Evolutionary conservation across 2,888 invertebrate species (phyloP), one percentile per base, ranked within the genome.

Genomic region (Limenitis camilla): DNA sequence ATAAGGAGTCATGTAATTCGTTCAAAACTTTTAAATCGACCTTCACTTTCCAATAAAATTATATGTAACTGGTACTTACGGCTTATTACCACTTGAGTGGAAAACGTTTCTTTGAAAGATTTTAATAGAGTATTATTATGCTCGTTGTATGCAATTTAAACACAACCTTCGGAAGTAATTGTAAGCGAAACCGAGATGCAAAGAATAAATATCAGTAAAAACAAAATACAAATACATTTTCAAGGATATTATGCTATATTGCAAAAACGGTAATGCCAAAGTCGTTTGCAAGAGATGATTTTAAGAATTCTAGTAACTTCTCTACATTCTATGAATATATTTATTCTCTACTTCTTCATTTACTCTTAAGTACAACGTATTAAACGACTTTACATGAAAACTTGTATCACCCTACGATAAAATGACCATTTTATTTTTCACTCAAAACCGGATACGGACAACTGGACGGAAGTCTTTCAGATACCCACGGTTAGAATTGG

Each of bases 161-260:
- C 43, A 58, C 52, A 55, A 47, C 55, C 57, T 58, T 58, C 52
- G 49, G 9, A 43, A 44, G 52, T 49, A 58, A 55, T 58, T 55
- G 57, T 55, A 52, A 52, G 32, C 33, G 35, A 52, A 52, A 42
- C 43, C 19, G 31, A 53, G 40, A 43, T 53, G 42, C 40, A 43
- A 32, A 47, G 1, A 35, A 11, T 11, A 41, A 41, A 42, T n/a
- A 39, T 19, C 30, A 19, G 27, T 28, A 33, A 41, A 42, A 38
- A 29, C 9, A 32, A 10, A 35, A 32, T 19, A 31, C 1, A 32
- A 2, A n/a, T 48, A 31, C 47, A 35, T 40, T 50, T 39, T 43
- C 49, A 49, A 43, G 43, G 49, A 32, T 49, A 5, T 4, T 32
- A 6, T 8, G 33, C 11, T 11, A 19, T 6, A 28, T 1, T 19